Percentiles rank a stretch among this genome's conserved stretches.
Conservation (phyloP, 1,140 invertebrate genomes). For the Megalopta genalis region DNA sequence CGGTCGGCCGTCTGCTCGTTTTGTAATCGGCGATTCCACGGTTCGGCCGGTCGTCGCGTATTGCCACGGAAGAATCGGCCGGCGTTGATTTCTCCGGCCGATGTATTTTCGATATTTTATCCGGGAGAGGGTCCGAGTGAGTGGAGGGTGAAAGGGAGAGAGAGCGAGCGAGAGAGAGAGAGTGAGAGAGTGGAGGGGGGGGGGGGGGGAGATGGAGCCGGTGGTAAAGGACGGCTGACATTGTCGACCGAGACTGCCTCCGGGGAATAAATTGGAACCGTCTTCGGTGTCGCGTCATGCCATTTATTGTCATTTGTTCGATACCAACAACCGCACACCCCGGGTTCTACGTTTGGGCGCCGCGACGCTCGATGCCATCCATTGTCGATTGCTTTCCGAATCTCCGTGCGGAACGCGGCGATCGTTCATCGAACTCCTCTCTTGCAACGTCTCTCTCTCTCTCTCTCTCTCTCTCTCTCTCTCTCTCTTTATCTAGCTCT, state of each 20-base stretch:
- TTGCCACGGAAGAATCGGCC: constrained; percentile 26
- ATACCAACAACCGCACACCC: constrained; percentile 61
- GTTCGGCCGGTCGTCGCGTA: background rate
- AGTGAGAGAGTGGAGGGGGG: too few species aligned
- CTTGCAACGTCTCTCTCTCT: too few species aligned
- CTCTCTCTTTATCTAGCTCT: too few species aligned
- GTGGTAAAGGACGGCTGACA: constrained; percentile 44
- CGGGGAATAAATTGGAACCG: constrained; percentile 74
- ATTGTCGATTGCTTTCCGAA: constrained; percentile 46
- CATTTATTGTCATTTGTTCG: constrained; percentile 76
- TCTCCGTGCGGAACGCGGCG: constrained; percentile 23
- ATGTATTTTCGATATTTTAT: constrained; percentile 70
- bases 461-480: too few species aligned
- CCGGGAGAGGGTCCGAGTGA: constrained; percentile 15
- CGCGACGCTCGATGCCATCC: constrained; percentile 40
- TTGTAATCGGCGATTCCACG: constrained; percentile 1
- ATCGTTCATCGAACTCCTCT: constrained; percentile 32
- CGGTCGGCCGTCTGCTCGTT: background rate
- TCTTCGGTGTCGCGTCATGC: constrained; percentile 68
- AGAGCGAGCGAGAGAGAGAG: too few species aligned
- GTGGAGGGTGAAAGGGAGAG: too few species aligned
- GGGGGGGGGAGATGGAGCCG: background rate
- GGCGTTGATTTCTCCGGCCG: constrained; percentile 45
- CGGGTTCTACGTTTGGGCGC: constrained; percentile 24
- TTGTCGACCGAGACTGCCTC: constrained; percentile 43